phyloP scores from a whole-genome alignment of 2,113 vertebrate genomes.

The Eclectus roratus region DNA sequence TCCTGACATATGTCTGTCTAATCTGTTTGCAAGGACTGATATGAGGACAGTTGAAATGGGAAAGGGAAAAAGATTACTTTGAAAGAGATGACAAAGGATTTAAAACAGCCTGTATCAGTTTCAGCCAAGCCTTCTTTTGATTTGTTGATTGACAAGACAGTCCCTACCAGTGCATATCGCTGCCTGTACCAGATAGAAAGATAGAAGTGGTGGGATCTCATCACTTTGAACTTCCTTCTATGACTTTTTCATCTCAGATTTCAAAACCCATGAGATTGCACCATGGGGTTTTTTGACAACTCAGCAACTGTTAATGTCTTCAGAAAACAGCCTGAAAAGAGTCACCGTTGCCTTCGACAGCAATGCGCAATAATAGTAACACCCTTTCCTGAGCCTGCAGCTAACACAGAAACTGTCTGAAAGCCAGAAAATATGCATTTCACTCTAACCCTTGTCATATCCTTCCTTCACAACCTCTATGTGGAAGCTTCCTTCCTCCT shows the following conservation, averaged over 20 bases:
- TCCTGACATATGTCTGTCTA: background rate
- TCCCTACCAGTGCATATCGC: background rate
- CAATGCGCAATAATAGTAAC: background rate
- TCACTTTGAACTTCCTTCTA: background rate
- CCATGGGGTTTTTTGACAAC: background rate
- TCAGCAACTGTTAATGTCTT: constrained; percentile 13
- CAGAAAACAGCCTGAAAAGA: background rate
- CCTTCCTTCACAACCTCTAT: background rate
- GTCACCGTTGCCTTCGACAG: background rate
- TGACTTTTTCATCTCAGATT: background rate
- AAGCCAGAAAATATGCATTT: background rate
- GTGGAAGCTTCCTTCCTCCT: background rate
- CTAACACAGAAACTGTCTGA: background rate
- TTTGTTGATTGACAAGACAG: background rate
- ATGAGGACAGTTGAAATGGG: background rate
- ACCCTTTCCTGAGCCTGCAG: background rate
- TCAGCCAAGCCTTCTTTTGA: background rate
- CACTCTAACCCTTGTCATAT: background rate
- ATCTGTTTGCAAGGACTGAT: background rate
- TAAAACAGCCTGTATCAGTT: background rate
- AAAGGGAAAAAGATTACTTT: background rate
- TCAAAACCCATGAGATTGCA: background rate
- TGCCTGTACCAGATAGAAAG: background rate
- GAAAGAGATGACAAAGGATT: background rate
- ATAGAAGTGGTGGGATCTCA: background rate